phyloP scores from a whole-genome alignment of 2,888 invertebrate genomes.

The Mesochorus sp. region DNA sequence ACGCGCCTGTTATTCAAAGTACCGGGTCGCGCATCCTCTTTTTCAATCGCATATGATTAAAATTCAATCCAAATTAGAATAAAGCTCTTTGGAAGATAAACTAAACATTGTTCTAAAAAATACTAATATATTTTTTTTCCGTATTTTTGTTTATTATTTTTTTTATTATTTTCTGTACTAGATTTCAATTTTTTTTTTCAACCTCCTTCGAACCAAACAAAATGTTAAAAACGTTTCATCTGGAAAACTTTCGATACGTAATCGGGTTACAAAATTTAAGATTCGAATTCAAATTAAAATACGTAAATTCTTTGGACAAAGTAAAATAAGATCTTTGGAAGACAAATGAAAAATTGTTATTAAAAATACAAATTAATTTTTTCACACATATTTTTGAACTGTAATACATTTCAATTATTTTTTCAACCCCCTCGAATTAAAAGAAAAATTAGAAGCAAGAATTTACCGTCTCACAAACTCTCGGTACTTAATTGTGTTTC shows the following conservation, averaged over 20 bases:
- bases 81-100: not conserved
- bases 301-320: no score
- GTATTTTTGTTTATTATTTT: no score
- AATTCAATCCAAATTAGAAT: not conserved
- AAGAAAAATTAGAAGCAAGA: not conserved
- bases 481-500: not conserved
- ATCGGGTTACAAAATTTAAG: no score
- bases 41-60: slow-evolving; percentile 8
- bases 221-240: no score
- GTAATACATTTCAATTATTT: no score
- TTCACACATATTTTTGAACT: no score
- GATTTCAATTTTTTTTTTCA: not conserved
- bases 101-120: not conserved
- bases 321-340: no score
- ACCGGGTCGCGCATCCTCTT: slow-evolving; percentile 49
- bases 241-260: no score
- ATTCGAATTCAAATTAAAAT: no score
- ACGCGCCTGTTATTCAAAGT: slow-evolving; percentile 61
- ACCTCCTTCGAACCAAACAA: not conserved
- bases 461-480: not conserved
- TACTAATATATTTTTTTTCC: no score
- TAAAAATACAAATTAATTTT: no score
- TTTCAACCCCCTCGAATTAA: not conserved
- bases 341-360: not conserved
- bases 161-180: no score